A percentile compares a stretch with the other conserved stretches of the same genome.
Evolutionary conservation across 2,888 invertebrate genomes (phyloP).

Genomic region (Dendrolimus houi): DNA sequence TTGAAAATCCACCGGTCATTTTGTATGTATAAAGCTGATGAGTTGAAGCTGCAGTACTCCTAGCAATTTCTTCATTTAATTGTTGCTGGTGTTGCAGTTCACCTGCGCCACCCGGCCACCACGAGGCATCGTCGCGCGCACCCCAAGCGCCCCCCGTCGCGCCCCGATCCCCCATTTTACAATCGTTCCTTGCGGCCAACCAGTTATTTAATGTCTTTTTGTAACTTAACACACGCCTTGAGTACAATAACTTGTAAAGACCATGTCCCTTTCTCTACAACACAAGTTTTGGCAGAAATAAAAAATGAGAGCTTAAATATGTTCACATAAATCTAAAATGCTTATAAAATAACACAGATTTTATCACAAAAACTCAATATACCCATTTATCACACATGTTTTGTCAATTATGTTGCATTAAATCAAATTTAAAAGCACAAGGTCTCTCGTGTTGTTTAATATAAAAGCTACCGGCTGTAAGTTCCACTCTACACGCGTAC

Average conservation of each 20-base stretch:
- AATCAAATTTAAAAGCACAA: slow-evolving; percentile 31
- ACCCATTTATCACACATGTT: slow-evolving; percentile 38
- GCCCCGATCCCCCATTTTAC: slow-evolving; percentile 71
- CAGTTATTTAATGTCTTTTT: slow-evolving; percentile 59
- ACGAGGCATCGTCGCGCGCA: slow-evolving; percentile 76
- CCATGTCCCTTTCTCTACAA: slow-evolving; percentile 44
- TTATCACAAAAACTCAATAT: slow-evolving; percentile 58
- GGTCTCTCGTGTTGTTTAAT: slow-evolving; percentile 37
- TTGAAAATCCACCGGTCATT: slow-evolving; percentile 89
- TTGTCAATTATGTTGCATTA: slow-evolving; percentile 21
- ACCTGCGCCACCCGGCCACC: slow-evolving; percentile 70
- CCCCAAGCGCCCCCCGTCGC: slow-evolving; percentile 75
- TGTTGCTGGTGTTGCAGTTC: slow-evolving; percentile 71
- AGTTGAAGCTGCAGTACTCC: slow-evolving; percentile 63
- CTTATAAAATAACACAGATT: slow-evolving; percentile 32
- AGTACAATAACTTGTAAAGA: slow-evolving; percentile 32
- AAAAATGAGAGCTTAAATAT: slow-evolving; percentile 17
- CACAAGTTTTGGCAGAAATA: slow-evolving; percentile 15
- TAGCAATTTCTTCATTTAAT: slow-evolving; percentile 64
- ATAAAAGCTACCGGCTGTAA: slow-evolving; percentile 68
- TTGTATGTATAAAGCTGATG: slow-evolving; percentile 90
- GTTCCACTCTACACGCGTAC: slow-evolving; percentile 70
- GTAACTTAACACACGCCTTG: slow-evolving; percentile 37
- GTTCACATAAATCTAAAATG: slow-evolving; percentile 31
- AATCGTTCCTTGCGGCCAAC: slow-evolving; percentile 57